Conservation (phyloP, 2,888 invertebrate genomes). For the Beris chalybata region DNA sequence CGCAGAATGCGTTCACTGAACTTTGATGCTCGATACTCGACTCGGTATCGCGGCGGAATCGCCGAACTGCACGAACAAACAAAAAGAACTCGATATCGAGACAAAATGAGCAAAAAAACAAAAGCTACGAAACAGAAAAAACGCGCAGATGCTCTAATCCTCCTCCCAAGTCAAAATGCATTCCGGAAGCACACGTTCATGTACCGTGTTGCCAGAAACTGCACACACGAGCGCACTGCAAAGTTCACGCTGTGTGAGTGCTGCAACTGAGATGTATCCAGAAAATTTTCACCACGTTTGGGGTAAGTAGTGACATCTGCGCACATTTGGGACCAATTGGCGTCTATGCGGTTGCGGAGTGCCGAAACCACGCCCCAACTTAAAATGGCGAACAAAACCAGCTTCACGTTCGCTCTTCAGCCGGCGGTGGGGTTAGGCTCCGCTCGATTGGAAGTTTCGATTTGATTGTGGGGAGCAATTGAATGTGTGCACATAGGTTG, state of each 20-base stretch:
- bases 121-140: constrained; percentile 20
- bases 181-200: neutral
- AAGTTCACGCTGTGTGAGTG: neutral
- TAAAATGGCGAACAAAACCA: constrained; percentile 17
- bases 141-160: neutral
- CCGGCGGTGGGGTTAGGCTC: constrained; percentile 9
- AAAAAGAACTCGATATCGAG: neutral
- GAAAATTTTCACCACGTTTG: neutral
- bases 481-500: no score
- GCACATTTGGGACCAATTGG: constrained; percentile 33
- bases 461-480: neutral
- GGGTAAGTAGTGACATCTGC: constrained; percentile 27
- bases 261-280: neutral
- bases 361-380: constrained; percentile 14
- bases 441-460: constrained; percentile 15
- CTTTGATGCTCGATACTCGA: constrained; percentile 13
- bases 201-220: constrained; percentile 2
- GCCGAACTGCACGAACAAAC: neutral
- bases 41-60: constrained; percentile 11
- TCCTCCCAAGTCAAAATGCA: neutral
- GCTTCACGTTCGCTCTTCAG: neutral
- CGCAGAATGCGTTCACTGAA: constrained; percentile 33
- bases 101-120: neutral
- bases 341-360: constrained; percentile 2
- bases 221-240: neutral